These are phyloP conservation scores for Ochlodes sylvanus DNA, from an alignment of 2,888 invertebrate genomes.

Conservation along the genomic window DNA sequence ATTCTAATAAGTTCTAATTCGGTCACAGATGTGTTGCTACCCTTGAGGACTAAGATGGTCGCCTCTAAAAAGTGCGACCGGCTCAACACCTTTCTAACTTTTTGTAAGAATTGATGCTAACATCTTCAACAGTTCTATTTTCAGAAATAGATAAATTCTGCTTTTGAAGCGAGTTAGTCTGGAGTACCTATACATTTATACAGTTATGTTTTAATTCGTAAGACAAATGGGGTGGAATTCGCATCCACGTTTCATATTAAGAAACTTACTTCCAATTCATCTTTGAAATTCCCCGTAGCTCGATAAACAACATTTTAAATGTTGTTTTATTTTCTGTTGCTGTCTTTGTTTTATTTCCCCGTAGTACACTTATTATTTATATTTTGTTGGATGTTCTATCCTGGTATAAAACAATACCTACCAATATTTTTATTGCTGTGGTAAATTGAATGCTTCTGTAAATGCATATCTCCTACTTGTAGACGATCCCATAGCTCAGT, in stretches of 20 bases:
- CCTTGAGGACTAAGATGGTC: too few species aligned
- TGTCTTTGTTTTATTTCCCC: background rate
- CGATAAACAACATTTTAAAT: conserved; percentile 1
- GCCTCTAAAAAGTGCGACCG: too few species aligned
- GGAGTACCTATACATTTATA: too few species aligned
- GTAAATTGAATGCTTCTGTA: too few species aligned
- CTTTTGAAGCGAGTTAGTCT: background rate
- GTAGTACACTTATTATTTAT: background rate
- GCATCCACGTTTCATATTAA: background rate
- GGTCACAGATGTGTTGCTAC: too few species aligned
- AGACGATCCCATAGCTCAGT: too few species aligned
- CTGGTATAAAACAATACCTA: conserved; percentile 12
- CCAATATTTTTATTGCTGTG: background rate
- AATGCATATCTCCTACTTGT: too few species aligned
- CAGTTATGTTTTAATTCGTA: background rate
- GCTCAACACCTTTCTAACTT: too few species aligned
- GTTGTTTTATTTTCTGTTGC: background rate
- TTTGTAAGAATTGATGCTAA: too few species aligned
- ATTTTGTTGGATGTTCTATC: background rate
- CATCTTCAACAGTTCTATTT: too few species aligned
- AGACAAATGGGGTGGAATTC: background rate
- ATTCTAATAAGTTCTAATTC: too few species aligned
- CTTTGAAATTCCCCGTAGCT: conserved; percentile 1
- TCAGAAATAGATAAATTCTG: background rate
- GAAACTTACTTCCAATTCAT: conserved; percentile 4